A percentile compares a stretch with the other conserved stretches of the same genome.
phyloP scores from a whole-genome alignment of 2,113 vertebrate genomes.

The Casuarius casuarius region DNA sequence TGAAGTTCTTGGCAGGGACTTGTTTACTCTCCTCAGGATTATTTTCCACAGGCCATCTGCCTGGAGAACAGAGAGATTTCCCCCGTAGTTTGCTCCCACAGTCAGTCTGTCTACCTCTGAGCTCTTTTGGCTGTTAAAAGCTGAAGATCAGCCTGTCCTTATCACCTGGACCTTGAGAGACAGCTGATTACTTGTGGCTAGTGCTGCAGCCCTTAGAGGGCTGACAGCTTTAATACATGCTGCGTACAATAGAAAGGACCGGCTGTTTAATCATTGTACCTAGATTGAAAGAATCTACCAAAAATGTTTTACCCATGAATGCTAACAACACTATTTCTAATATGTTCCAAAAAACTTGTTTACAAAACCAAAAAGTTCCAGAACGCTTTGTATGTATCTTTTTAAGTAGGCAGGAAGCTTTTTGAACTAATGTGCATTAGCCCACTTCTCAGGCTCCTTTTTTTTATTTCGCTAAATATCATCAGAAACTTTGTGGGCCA shows the following conservation, averaged over 20 bases:
- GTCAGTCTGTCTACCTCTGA: constrained; percentile 60
- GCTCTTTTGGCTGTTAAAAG: constrained; percentile 49
- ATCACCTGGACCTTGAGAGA: neutral
- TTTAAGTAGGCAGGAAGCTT: constrained; percentile 51
- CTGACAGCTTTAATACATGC: neutral
- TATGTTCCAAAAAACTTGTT: constrained; percentile 66
- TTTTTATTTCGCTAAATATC: neutral
- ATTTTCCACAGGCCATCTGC: constrained; percentile 67
- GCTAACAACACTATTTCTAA: neutral
- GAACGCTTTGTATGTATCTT: constrained; percentile 55
- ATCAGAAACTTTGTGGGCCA: neutral
- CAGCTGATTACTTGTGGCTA: neutral
- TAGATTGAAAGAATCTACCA: neutral
- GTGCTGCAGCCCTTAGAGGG: neutral
- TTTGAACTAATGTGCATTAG: neutral
- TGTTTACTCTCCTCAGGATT: constrained; percentile 65
- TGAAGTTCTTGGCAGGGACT: constrained; percentile 48
- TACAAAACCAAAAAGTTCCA: constrained; percentile 56
- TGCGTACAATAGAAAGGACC: neutral
- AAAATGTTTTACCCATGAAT: neutral
- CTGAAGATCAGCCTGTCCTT: constrained; percentile 17
- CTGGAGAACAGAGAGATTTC: constrained; percentile 64
- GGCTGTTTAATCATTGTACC: neutral
- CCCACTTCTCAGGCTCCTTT: neutral
- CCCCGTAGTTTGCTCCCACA: constrained; percentile 59